Evolutionary conservation across 2,113 vertebrate species (phyloP).

Genomic region (Thunnus thynnus): DNA sequence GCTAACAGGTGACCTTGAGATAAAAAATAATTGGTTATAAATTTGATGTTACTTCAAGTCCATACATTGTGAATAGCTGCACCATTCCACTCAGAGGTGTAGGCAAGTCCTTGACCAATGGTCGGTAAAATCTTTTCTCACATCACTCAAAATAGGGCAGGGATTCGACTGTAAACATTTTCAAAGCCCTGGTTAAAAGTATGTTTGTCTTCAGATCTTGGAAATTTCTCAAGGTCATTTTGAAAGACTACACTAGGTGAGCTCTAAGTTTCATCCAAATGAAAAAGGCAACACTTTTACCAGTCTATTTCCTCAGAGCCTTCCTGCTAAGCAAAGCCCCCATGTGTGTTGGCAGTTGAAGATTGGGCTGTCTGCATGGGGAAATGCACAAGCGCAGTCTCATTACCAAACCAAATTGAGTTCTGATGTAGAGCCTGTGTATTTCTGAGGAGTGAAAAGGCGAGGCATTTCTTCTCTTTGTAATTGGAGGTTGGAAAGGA

Average conservation of each 20-base stretch:
- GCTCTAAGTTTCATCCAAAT: conserved; percentile 78
- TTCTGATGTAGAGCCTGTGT: conserved; percentile 85
- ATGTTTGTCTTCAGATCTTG: conserved; percentile 58
- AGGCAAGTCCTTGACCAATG: background rate
- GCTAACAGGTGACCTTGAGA: no score
- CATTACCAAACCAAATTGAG: conserved; percentile 87
- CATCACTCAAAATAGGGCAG: conserved; percentile 16
- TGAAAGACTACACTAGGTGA: conserved; percentile 75
- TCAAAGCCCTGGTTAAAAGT: conserved; percentile 34
- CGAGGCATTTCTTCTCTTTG: conserved; percentile 80
- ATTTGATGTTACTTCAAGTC: no score
- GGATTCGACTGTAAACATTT: conserved; percentile 1
- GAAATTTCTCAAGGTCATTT: conserved; percentile 77
- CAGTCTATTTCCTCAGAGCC: conserved; percentile 80
- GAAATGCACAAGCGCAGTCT: conserved; percentile 85
- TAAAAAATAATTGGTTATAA: no score
- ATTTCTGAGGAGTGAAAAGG: conserved; percentile 81
- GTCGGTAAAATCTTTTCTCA: conserved; percentile 31
- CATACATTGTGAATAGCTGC: no score
- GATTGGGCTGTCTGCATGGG: conserved; percentile 85
- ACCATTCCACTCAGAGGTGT: background rate
- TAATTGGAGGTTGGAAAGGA: conserved; percentile 83
- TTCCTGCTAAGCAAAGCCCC: conserved; percentile 78
- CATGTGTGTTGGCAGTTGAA: conserved; percentile 79
- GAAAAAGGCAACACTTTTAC: conserved; percentile 83